These are phyloP conservation scores for Neomorphus geoffroyi DNA, from an alignment of 2,797 vertebrate species.

Conservation along the genomic window DNA sequence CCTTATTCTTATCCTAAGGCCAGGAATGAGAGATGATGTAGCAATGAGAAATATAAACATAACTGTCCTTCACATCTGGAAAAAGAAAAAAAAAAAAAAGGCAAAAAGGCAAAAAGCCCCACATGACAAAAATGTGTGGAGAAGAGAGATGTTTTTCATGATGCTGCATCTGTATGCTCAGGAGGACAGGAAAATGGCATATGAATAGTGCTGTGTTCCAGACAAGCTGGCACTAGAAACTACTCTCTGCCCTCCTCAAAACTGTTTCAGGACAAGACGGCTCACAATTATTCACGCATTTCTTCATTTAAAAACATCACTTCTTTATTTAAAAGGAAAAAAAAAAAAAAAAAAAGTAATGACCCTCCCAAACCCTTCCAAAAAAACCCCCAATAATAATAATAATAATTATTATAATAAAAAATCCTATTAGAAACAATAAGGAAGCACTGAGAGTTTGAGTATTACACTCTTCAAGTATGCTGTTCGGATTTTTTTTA, in stretches of 20 bases:
- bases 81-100: background rate
- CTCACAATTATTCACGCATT: constrained; percentile 77
- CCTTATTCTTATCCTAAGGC: constrained; percentile 9
- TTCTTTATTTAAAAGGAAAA: constrained; percentile 77
- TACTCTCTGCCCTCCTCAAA: constrained; percentile 62
- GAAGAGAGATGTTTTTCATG: constrained; percentile 16
- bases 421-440: constrained; percentile 94
- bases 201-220: background rate
- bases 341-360: constrained; percentile 67
- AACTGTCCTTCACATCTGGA: background rate
- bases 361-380: constrained; percentile 75
- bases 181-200: constrained; percentile 44
- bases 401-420: constrained; percentile 88
- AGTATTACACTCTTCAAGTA: constrained; percentile 98
- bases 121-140: background rate
- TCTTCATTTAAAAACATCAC: constrained; percentile 80
- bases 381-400: constrained; percentile 91
- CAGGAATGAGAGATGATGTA: constrained; percentile 7
- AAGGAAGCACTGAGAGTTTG: constrained; percentile 98
- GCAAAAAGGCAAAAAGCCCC: background rate
- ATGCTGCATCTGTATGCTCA: constrained; percentile 53
- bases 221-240: constrained; percentile 38
- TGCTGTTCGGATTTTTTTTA: constrained; percentile 82
- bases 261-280: constrained; percentile 70
- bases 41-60: background rate